Evolutionary conservation across 2,113 vertebrate species (phyloP), one percentile per base, ranked within the genome.

Genomic region (Sapayoa aenigma): DNA sequence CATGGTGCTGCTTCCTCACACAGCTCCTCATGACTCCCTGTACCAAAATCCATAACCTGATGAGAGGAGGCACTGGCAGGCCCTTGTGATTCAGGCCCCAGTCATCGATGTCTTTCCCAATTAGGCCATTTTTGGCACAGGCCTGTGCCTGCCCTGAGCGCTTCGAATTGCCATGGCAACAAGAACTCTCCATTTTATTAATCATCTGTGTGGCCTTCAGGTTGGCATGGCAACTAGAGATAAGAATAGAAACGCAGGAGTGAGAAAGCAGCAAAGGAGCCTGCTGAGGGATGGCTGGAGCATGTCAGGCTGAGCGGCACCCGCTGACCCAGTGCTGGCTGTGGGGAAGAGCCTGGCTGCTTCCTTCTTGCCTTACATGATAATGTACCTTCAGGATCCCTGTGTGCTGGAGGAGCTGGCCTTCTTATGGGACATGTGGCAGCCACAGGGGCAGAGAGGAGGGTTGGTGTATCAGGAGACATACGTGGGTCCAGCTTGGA

Each of bases 201-300:
- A 96, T 97, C 95, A 96, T 97, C 89, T 91, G 71, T 77, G 84
- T 96, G 96, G 95, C 94, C 96, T 98, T 97, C 94, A 63, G 39
- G 95, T 98, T 97, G 96, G 91, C 85, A 94, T 95, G 94, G 93
- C 94, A 97, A 97, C 97, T 33, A 14, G 91, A 95, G 97, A 94
- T 92, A 91, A 91, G 94, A 94, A 97, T 97, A 96, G 97, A 93
- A 97, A 93, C 50, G 50, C 49, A 73, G 53, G 91, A 97, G 87
- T 77, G 89, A 84, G 81, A 72, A 93, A 77, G 89, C 81, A 14
- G 93, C 58, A 75, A 28, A 88, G 84, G 89, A 88, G 79, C 74
- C 90, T 17, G n/a, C 82, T 2, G 42, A 89, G 90, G 79, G 88
- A 89, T 94, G 91, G 65, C 80, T 84, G 92, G 92, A 91, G 93